Conservation (phyloP, 30 jellyfish, hydroid and myxozoan species). For the Sanderia malayensis region DNA sequence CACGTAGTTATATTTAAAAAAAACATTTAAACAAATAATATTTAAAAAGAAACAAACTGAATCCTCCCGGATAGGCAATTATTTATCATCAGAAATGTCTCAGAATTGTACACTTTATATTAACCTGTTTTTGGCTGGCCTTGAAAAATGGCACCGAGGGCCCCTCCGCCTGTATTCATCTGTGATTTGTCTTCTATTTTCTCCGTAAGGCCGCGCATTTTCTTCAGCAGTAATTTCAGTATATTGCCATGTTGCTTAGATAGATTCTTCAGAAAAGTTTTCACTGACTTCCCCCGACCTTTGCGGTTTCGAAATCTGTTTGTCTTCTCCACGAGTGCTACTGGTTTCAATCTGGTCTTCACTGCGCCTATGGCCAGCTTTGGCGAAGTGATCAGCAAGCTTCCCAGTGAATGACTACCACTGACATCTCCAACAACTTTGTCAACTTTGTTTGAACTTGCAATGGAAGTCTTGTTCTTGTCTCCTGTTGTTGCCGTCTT, state of each 20-base stretch:
- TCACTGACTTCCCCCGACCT: background rate
- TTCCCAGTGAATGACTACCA: background rate
- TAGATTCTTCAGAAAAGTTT: conserved; percentile 24
- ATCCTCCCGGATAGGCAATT: too few relatives aligned
- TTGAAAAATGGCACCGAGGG: conserved; percentile 55
- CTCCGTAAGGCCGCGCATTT: conserved; percentile 29
- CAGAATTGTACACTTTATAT: too few relatives aligned
- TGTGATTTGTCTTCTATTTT: conserved; percentile 15
- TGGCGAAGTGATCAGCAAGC: background rate
- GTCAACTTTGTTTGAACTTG: background rate
- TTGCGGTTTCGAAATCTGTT: background rate
- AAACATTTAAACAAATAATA: too few relatives aligned
- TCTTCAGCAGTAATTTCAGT: conserved; percentile 35
- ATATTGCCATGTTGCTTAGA: conserved; percentile 5
- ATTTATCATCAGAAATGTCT: too few relatives aligned
- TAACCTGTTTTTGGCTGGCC: conserved; percentile 29
- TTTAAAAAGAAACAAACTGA: too few relatives aligned
- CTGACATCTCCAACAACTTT: background rate
- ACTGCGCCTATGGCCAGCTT: background rate
- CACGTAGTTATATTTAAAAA: too few relatives aligned
- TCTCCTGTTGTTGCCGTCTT: background rate
- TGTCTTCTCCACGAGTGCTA: background rate
- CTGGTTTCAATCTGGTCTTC: background rate
- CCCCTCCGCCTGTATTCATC: conserved; percentile 43
- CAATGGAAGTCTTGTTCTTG: background rate